Percentiles rank a stretch among this genome's conserved stretches.
Conservation (phyloP, 1,140 invertebrate species). For the Thalassaphorura encarpata region DNA sequence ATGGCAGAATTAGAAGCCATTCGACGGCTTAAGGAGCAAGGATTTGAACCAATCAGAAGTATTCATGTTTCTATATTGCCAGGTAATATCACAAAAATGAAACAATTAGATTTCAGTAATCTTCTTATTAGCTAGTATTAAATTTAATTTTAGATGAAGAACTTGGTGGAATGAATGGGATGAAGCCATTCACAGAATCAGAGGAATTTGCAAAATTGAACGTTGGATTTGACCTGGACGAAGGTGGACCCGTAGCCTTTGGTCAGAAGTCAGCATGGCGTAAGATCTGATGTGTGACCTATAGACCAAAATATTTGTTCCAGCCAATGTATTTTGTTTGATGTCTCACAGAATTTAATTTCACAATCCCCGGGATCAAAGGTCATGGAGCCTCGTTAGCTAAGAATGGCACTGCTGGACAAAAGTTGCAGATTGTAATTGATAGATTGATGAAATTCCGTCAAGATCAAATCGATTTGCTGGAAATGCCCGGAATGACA, state of each 20-base stretch:
- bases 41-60: slow-evolving; percentile 50
- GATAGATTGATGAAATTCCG: slow-evolving; percentile 65
- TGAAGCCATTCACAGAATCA: slow-evolving; percentile 67
- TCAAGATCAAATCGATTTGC: slow-evolving; percentile 51
- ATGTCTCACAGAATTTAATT: slow-evolving; percentile 20
- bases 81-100: no score
- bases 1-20: slow-evolving; percentile 57
- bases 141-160: slow-evolving; percentile 64
- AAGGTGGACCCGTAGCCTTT: slow-evolving; percentile 59
- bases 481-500: slow-evolving; percentile 52
- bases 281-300: no score
- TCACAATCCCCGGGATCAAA: slow-evolving; percentile 50
- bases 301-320: neutral
- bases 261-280: slow-evolving; percentile 63
- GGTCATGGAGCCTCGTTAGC: slow-evolving; percentile 80
- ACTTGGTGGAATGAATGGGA: slow-evolving; percentile 72
- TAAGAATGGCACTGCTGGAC: slow-evolving; percentile 67
- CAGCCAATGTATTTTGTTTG: neutral
- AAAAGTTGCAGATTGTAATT: slow-evolving; percentile 67
- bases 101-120: neutral
- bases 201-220: slow-evolving; percentile 70
- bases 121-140: neutral
- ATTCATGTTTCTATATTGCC: slow-evolving; percentile 70
- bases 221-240: slow-evolving; percentile 83
- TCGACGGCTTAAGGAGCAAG: slow-evolving; percentile 50